Evolutionary conservation across 2,797 vertebrate species (phyloP), one percentile per base, ranked within the genome.

Genomic region (Xenopus petersii): DNA sequence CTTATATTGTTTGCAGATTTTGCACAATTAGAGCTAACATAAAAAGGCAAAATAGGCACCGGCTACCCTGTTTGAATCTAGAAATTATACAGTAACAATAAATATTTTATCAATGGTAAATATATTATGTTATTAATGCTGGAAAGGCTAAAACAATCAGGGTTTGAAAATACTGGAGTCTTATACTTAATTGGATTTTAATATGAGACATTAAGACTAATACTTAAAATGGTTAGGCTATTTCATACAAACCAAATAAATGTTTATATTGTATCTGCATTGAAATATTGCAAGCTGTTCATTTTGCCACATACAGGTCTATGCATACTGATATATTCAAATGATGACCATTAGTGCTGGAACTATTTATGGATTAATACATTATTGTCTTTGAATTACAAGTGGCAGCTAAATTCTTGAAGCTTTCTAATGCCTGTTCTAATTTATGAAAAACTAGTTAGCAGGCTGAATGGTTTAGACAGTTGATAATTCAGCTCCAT

Each of bases 1-100:
- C 74, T 79, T 60, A 81, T 82, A 83, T 82, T 80, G 75, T 83
- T 77, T 83, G 80, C 81, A n/a, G 74, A 67, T 81, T 84, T 82
- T 82, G 77, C 85, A 85, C 74, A 74, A 84, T 84, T 71, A 67
- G 63, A 83, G 73, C 24, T 71, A 81, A 77, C 79, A 66, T 0
- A 59, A 71, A 61, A 46, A 61, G 16, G 15, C 12, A 33, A 54
- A 70, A 60, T 12, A 15, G 60, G 55, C 17, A 42, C 17, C 16
- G 70, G 33, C 47, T 61, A 56, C 16, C 21, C 61, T 75, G 12
- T 71, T 72, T 77, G 63, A 33, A 72, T 47, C 10, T 67, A 54
- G 48, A 72, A 77, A 72, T 66, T 42, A 65, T 70, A 21, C 62
- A 17, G 10, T 42, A 21, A 46, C 54, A 56, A 56, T 76, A 76